Evolutionary conservation across 2,113 vertebrate genomes (phyloP).

Genomic region (Procavia capensis): DNA sequence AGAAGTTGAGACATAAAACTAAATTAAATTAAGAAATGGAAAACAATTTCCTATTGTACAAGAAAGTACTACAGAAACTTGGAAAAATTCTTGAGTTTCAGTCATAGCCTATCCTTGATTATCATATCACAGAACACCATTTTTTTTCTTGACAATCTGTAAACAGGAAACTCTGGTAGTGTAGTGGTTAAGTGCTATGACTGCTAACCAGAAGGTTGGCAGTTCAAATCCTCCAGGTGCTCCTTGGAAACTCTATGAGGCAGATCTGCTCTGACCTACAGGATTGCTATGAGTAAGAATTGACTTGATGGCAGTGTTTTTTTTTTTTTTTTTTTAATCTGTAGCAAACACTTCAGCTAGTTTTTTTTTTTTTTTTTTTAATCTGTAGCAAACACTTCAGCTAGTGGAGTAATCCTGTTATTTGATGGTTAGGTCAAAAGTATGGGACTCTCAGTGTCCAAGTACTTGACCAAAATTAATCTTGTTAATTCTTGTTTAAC

Average conservation of each 20-base stretch:
- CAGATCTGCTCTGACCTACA: too few relatives aligned
- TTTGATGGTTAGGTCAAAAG: not conserved
- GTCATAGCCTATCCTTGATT: not conserved
- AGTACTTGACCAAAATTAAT: not conserved
- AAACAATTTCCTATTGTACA: not conserved
- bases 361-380: too few relatives aligned
- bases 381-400: not conserved
- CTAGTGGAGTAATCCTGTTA: not conserved
- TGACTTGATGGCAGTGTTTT: too few relatives aligned
- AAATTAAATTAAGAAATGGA: not conserved
- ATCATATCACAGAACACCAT: not conserved
- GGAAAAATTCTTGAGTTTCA: not conserved
- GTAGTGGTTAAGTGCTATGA: too few relatives aligned
- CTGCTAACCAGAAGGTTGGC: too few relatives aligned
- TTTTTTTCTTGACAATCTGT: not conserved
- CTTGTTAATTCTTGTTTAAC: constrained; percentile 3
- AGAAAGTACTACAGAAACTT: not conserved
- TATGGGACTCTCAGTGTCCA: not conserved
- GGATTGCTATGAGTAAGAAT: too few relatives aligned
- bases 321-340: too few relatives aligned
- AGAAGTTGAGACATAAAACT: constrained; percentile 3
- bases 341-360: too few relatives aligned
- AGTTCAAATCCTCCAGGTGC: too few relatives aligned
- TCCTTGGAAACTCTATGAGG: too few relatives aligned
- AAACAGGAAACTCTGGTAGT: too few relatives aligned